These are phyloP conservation scores for Heterocephalus glaber DNA, from an alignment of 2,113 vertebrate genomes.

Conservation along the genomic window DNA sequence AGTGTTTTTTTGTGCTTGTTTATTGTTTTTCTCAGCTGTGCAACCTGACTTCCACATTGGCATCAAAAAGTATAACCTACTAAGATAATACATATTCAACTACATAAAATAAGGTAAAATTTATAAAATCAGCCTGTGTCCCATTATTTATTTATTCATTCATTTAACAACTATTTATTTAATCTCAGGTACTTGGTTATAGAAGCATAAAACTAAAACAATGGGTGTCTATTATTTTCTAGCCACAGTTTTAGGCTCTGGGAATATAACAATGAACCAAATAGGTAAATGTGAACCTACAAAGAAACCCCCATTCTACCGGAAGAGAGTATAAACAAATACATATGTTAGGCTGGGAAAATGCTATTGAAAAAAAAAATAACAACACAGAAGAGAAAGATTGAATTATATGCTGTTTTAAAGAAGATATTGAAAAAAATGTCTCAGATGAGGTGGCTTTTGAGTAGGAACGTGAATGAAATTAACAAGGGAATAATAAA, in stretches of 20 bases:
- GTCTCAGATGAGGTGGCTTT: not conserved
- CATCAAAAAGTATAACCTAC: not conserved
- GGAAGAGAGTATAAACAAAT: not conserved
- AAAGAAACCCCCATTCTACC: not conserved
- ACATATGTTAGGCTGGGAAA: not conserved
- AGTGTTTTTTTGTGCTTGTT: not conserved
- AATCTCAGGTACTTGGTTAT: not conserved
- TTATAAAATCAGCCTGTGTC: not conserved
- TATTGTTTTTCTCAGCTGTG: not conserved
- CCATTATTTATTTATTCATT: not conserved
- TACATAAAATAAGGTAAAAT: not conserved
- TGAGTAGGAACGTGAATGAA: not conserved
- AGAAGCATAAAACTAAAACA: not conserved
- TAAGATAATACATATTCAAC: not conserved
- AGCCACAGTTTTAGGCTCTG: not conserved
- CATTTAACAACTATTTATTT: not conserved
- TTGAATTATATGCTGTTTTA: not conserved
- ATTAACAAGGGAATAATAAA: not conserved
- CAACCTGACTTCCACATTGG: not conserved
- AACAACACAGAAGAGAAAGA: not conserved
- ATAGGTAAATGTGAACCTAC: not conserved
- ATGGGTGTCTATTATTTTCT: not conserved
- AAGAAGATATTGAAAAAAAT: not conserved
- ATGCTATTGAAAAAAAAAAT: not conserved
- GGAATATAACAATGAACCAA: not conserved